Base-by-base conservation (phyloP, 1,140 invertebrate genomes). In the Hylyphantes graminicola region DNA sequence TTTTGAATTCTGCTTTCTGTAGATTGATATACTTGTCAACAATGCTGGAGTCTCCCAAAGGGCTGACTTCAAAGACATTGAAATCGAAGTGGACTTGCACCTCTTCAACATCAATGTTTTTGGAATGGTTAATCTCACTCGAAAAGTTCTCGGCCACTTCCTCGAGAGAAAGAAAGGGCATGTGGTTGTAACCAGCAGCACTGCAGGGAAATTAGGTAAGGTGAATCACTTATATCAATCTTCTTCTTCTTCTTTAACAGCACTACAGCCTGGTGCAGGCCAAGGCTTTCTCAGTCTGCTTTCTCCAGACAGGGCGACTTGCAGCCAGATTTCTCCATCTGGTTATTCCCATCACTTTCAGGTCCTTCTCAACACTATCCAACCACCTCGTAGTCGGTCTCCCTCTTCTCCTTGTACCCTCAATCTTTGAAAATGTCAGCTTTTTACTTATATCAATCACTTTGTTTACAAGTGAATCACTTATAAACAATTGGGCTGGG, bases 41-140 rank as follows among this genome's bases (percentile, higher is more conserved):
- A 96, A 96, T 91, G 95, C 94, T 19, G 95, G 95, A 7, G 89
- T 94, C 85, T 94, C 94, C 51, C 95, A 97, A 90, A 89, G 95
- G 86, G 95, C 94, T 7, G 86, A 89, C 51, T 96, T 94, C 93
- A 93, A 94, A 82, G 90, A 94, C 3, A 96, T 95, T 85, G 92
- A 94, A 4, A 73, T 95, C 0, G 88, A 91, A 64, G 94, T 96
- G 0, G 95, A 97, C 88, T 91, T 91, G 74, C 91, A 94, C 78
- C 90, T 96, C 85, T 95, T 97, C 87, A 93, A 96, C 50, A 88
- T 96, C 63, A 96, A 97, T 90, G 95, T 96, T 0, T 94, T 97
- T 85, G 92, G 93, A 0, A 89, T 93, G 8, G 87, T 97, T 0
- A 93, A 93, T 85, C 90, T 97, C 35, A 92, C 93, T 82, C 92